Evolutionary conservation across 2,113 vertebrate genomes (phyloP), one percentile per base, ranked within the genome.

Genomic region (Poeciliopsis retropinna): DNA sequence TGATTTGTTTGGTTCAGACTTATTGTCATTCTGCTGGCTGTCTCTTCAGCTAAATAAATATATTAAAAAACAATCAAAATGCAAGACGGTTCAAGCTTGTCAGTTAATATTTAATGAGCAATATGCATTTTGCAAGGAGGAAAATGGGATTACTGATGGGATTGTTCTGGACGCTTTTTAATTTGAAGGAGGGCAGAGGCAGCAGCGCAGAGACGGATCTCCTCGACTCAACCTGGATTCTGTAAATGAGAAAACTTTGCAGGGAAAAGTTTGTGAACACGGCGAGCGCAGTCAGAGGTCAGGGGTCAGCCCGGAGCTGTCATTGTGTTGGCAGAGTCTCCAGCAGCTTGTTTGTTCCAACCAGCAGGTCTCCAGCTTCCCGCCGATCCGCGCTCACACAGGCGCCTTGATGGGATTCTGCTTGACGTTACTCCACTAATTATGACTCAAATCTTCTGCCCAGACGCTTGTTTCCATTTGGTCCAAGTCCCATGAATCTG

Each of bases 31-130:
- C 79, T 29, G 32, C 61, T 7, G 6, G 60, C 54, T 51, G 72
- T 64, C 75, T 68, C 64, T 68, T 71, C 75, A 63, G 68, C 60
- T 75, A 84, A 78, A 89, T 83, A 85, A 84, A 73, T 70, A 84
- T 79, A 72, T 77, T 71, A 71, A 83, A 83, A 77, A 65, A 72
- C 76, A 75, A 90, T 90, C 73, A 80, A 74, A 90, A 91, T 89
- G 80, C 88, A 80, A 64, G 80, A 62, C 74, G 69, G 82, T 70
- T 64, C 73, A 61, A 73, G 77, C 72, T 78, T 80, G 77, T 80
- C 86, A 78, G 82, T 92, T 89, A 90, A 92, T 91, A 87, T 91
- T 92, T 93, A 91, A 92, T 93, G 84, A 90, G 83, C 87, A 89
- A 88, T 87, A 83, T 81, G 83, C 83, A 64, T 80, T 75, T 79